Evolutionary conservation across 2,797 vertebrate species (phyloP), one percentile per base, ranked within the genome.

Genomic region (Clarias laeviceps): DNA sequence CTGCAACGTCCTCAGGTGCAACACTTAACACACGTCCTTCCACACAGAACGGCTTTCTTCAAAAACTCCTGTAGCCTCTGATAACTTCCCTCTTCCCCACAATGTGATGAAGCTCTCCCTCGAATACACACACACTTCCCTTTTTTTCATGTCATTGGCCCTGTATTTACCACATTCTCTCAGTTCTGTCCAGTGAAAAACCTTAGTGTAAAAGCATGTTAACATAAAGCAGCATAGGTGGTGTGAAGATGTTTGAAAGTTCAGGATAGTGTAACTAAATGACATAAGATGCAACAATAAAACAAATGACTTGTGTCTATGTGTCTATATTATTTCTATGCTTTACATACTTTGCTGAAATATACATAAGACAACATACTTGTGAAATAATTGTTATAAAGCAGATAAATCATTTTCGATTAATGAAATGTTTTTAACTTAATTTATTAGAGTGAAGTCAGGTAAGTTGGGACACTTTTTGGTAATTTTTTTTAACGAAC

Each of bases 121-220:
- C 22, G 9, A 87, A 87, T 82, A 87, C 86, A 86, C 85, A 87
- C 82, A 78, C 76, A 62, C 78, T 15, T 56, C 32, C 15, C 45
- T 54, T 73, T 56, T 50, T 79, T 83, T 72, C 17, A 83, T 83
- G 81, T 86, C 50, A 83, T 57, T n/a, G 32, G 29, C 85, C 56
- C 74, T n/a, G 65, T 80, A 29, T 80, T 72, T 56, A 27, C 68
- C 85, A 62, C 85, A 78, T 68, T 72, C 74, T 32, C 18, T 81
- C 57, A 66, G 27, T 62, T 65, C 64, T 29, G n/a, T 77, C 20
- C 14, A 45, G 27, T 29, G 5, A 56, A 34, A 50, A 61, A 50
- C 61, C 84, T 34, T 37, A 50, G 40, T 64, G 57, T 62, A 34
- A 69, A 82, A 37, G 37, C 73, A 6, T 54, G 80, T 15, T 66